Base-by-base conservation (phyloP, 2,888 invertebrate genomes). In the Drosophila helvetica region DNA sequence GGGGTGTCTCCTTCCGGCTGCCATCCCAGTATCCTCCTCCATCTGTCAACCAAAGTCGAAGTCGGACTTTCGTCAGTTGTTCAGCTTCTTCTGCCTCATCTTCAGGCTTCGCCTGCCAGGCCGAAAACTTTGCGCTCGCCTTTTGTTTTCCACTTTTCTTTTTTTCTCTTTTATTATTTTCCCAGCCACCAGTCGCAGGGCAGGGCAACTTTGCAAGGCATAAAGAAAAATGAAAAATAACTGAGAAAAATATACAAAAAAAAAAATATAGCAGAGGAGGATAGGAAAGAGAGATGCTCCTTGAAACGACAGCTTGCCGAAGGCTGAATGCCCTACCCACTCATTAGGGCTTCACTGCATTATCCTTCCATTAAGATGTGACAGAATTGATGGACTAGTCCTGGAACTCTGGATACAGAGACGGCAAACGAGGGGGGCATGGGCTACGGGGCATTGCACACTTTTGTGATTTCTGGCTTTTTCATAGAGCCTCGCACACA, bases 391-490 rank as follows among this genome's bases (percentile, higher is more conserved):
- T 22, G 48, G 48, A 18, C 43, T 19, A 66, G 66, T 50, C 25
- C n/a, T 38, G 33, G 25, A 50, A 18, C 54, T 17, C 22, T 18
- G 48, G 30, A 17, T 18, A 56, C 27, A 38, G 48, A 27, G 19
- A 48, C 7, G 38, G 10, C 43, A 43, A 43, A 17, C 7, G 17
- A 43, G 33, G 1, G 12, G 38, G 38, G 38, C 38, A 15, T 6
- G 38, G 33, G 38, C 15, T 15, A 38, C 2, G 38, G 15, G 38
- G 38, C 38, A 15, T 15, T 15, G 45, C 42, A 47, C 77, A 70
- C 73, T 73, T 73, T 67, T 79, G 74, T 77, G 74, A 81, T 75
- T 79, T 77, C 73, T 77, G 58, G 71, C 71, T 68, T 73, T 79
- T 74, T 77, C 71, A 72, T 70, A 52, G 55, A 65, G 58, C 63